These are phyloP conservation scores for Erpetoichthys calabaricus DNA, from an alignment of 2,797 vertebrate species.

Conservation along the genomic window DNA sequence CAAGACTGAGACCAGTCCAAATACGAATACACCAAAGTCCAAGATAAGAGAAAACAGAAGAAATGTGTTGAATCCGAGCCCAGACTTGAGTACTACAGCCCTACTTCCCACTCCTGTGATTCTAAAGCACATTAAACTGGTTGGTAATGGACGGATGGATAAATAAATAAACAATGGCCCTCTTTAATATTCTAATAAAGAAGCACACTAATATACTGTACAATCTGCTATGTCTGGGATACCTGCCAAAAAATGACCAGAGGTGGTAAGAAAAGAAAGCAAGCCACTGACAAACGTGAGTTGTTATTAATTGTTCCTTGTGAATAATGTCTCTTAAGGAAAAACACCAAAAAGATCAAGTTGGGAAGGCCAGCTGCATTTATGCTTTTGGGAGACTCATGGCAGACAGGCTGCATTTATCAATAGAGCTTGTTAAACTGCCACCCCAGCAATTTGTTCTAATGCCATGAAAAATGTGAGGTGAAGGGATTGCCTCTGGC, in stretches of 20 bases:
- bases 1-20: no score
- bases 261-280: conserved; percentile 8
- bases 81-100: no score
- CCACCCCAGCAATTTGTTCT: neutral
- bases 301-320: conserved; percentile 14
- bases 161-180: conserved; percentile 15
- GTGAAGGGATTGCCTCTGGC: neutral
- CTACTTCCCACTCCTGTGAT: neutral
- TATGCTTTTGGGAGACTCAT: neutral
- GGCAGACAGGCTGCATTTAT: neutral
- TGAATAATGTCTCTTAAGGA: conserved; percentile 11
- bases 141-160: no score
- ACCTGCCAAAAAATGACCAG: conserved; percentile 19
- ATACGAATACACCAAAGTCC: no score
- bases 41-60: no score
- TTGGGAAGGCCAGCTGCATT: conserved; percentile 4
- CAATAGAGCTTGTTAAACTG: neutral
- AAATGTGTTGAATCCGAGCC: no score
- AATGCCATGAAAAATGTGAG: neutral
- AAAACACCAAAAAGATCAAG: conserved; percentile 13
- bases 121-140: conserved; percentile 9
- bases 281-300: conserved; percentile 15
- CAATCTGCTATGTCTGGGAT: conserved; percentile 26
- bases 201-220: conserved; percentile 10
- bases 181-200: conserved; percentile 10